Base-by-base conservation (phyloP, 2,113 vertebrate genomes). In the Ptilorrhoa leucosticta region DNA sequence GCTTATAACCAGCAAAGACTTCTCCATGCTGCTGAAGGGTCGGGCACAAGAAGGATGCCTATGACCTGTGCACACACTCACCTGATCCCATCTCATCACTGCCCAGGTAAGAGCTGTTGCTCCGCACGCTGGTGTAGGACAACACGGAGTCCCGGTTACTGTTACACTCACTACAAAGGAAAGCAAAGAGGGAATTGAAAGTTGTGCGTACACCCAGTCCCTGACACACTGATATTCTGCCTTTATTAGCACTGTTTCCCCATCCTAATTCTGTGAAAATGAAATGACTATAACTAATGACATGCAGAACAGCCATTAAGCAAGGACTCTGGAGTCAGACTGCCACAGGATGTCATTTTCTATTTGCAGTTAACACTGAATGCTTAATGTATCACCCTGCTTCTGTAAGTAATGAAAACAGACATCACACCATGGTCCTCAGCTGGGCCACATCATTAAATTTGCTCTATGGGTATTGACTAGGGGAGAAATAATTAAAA, bases 31-130 rank as follows among this genome's bases (percentile, higher is more conserved):
- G 16, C 21, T 44, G 40, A 57, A 48, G 6, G 20, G 4, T 5
- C 16, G 3, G 42, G 45, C 79, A 35, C 7, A 16, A 85, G 75
- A 19, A 22, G 22, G 15, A 18, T 3, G 21, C 33, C 23, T 4
- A 40, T 21, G 64, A 17, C 10, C 50, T 26, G 3, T 5, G 57
- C 26, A 1, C 18, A 20, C 53, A 90, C 98, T 98, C 97, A 99
- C 99, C 99, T 92, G 99, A 99, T 63, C 99, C 99, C 99, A 99
- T 99, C 97, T 99, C 99, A 3, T 99, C 99, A 5, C 99, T 99
- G 68, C 99, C 99, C 94, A 99, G 95, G 97, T 99, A 99, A 2
- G 99, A 99, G 97, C 99, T 99, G 93, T 99, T 99, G 72, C 99
- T 99, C 57, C 99, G 97, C 77, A 99, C 99, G 2, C 99, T 99